Evolutionary conservation across 2,797 vertebrate species (phyloP).

Genomic region (Myripristis jacobus): DNA sequence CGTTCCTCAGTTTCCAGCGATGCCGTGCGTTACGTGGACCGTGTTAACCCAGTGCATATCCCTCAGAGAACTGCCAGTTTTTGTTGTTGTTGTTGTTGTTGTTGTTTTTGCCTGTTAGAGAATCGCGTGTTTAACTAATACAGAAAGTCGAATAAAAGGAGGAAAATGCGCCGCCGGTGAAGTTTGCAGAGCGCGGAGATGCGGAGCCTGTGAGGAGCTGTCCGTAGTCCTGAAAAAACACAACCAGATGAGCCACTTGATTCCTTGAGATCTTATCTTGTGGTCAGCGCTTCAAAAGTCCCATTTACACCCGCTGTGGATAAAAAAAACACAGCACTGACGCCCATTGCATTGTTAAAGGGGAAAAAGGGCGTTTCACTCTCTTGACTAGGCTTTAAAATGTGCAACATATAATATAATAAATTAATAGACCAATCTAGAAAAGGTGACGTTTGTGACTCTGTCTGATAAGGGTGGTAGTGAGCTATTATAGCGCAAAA

Average conservation of each 20-base stretch:
- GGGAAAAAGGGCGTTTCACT: constrained; percentile 4
- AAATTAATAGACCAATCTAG: neutral
- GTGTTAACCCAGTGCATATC: constrained; percentile 52
- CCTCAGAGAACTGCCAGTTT: constrained; percentile 24
- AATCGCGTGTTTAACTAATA: neutral
- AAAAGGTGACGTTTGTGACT: constrained; percentile 10
- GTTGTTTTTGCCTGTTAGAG: constrained; percentile 1
- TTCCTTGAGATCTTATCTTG: constrained; percentile 59
- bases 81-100: too few relatives aligned
- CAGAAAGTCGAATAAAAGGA: neutral
- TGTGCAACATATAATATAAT: constrained; percentile 8
- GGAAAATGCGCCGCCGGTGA: constrained; percentile 37
- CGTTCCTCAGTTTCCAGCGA: constrained; percentile 59
- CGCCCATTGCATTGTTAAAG: constrained; percentile 29
- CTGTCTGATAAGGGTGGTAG: neutral
- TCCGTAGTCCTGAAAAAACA: constrained; percentile 78
- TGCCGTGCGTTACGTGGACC: constrained; percentile 39
- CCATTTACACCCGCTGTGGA: constrained; percentile 22
- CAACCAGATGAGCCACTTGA: constrained; percentile 35
- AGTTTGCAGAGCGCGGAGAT: constrained; percentile 66
- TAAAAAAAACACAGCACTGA: constrained; percentile 17
- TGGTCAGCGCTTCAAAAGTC: constrained; percentile 49
- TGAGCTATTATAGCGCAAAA: neutral
- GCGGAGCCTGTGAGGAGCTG: constrained; percentile 72
- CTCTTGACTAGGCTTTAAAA: neutral